A percentile compares a stretch with the other conserved stretches of the same genome.
Conservation (phyloP, 2,888 invertebrate genomes). For the Eilema depressum region DNA sequence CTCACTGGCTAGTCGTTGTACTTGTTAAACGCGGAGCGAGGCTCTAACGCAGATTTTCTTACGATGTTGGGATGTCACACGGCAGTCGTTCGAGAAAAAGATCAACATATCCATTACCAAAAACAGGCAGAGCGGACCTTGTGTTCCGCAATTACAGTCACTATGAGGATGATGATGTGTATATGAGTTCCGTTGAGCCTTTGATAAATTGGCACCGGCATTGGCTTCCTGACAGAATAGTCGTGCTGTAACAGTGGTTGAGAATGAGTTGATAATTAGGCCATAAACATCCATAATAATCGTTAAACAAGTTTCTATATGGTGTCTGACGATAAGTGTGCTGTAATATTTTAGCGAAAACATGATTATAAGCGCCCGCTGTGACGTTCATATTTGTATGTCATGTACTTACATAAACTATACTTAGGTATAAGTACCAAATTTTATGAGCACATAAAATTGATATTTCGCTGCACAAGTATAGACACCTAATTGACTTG, state of each 20-base stretch:
- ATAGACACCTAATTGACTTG: conserved; percentile 33
- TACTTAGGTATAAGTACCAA: conserved; percentile 15
- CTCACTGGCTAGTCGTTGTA: too few species aligned
- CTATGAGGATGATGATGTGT: too few species aligned
- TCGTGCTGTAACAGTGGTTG: background rate
- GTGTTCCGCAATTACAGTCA: too few species aligned
- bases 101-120: too few species aligned
- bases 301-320: background rate
- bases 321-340: conserved; percentile 9
- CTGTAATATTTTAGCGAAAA: conserved; percentile 41
- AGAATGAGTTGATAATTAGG: background rate
- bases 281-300: background rate
- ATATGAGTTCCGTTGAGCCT: too few species aligned
- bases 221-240: background rate
- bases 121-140: too few species aligned
- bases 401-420: conserved; percentile 34
- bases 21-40: too few species aligned
- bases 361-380: conserved; percentile 38
- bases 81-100: too few species aligned
- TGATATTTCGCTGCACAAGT: conserved; percentile 24
- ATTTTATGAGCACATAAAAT: conserved; percentile 41
- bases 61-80: too few species aligned
- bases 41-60: too few species aligned
- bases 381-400: conserved; percentile 45
- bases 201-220: too few species aligned